phyloP scores from a whole-genome alignment of 1,140 invertebrate genomes.

The Oncopeltus fasciatus region DNA sequence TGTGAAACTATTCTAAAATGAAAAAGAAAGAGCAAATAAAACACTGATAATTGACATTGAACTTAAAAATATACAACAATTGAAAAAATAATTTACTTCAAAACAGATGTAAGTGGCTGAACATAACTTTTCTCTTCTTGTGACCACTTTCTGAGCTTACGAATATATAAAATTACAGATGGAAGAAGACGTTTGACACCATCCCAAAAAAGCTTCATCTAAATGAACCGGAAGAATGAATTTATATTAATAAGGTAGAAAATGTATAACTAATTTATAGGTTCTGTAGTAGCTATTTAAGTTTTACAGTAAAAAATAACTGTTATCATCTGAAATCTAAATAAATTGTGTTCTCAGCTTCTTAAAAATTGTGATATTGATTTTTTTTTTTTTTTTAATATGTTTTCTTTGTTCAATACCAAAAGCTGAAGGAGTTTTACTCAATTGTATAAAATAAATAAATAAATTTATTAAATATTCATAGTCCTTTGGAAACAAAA shows the following conservation, averaged over 20 bases:
- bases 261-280: too few relatives aligned
- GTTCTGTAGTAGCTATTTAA: too few relatives aligned
- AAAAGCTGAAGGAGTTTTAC: too few relatives aligned
- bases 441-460: too few relatives aligned
- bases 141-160: constrained; percentile 55
- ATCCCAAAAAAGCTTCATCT: constrained; percentile 60
- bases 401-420: too few relatives aligned
- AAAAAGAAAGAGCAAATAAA: constrained; percentile 12
- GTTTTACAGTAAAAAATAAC: background rate
- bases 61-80: background rate
- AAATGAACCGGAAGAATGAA: too few relatives aligned
- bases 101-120: constrained; percentile 48
- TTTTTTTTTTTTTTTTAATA: background rate
- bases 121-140: constrained; percentile 51
- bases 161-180: constrained; percentile 53
- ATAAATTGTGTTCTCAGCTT: background rate
- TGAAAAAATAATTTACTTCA: constrained; percentile 31
- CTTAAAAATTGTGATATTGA: background rate
- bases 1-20: constrained; percentile 42
- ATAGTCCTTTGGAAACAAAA: too few relatives aligned
- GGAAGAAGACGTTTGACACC: constrained; percentile 55
- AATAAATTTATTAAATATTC: too few relatives aligned
- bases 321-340: background rate
- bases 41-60: background rate
- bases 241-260: too few relatives aligned